Evolutionary conservation across 2,113 vertebrate species (phyloP), one percentile per base, ranked within the genome.

Genomic region (Dendrocopos noguchii): DNA sequence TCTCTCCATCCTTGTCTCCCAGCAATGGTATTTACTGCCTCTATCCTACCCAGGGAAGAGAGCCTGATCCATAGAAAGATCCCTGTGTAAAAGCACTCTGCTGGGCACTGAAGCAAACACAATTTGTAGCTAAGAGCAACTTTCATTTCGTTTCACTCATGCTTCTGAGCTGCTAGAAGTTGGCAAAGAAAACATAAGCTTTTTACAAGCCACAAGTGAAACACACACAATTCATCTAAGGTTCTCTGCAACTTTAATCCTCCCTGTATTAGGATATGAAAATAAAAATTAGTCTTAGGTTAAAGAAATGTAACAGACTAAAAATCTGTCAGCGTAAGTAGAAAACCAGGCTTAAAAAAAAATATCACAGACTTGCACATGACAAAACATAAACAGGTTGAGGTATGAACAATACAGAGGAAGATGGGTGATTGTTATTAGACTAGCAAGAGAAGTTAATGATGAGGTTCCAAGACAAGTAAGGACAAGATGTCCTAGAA

Each of bases 151-250:
- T 50, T 57, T 76, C 60, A 65, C 39, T 63, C 78, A 28, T 6
- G 25, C 59, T 76, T 16, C 46, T 3, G 1, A 66, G 67, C 31
- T 84, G 91, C 81, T 80, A 91, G 87, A 79, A 66, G 67, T 15
- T 87, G 56, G 75, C 78, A 52, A 73, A 80, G 42, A 64, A 73
- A 2, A 59, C 63, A 13, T 83, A 92, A 90, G 74, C 74, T 89
- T 34, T 91, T 93, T 80, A 86, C 11, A 61, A 61, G 70, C 21
- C 74, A 46, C 71, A 95, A 47, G 84, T 83, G 84, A 95, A 88
- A 29, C 1, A 0, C 55, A 28, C 19, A 11, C 16, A 31, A 17
- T 73, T 90, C 61, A 66, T 22, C 64, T 2, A 7, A 94, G 60
- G 11, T n/a, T 61, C 65, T 55, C 2, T 2, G 13, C 29, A 63